These are phyloP conservation scores for Alexandromys fortis DNA, from an alignment of 2,113 vertebrate genomes.

Conservation along the genomic window DNA sequence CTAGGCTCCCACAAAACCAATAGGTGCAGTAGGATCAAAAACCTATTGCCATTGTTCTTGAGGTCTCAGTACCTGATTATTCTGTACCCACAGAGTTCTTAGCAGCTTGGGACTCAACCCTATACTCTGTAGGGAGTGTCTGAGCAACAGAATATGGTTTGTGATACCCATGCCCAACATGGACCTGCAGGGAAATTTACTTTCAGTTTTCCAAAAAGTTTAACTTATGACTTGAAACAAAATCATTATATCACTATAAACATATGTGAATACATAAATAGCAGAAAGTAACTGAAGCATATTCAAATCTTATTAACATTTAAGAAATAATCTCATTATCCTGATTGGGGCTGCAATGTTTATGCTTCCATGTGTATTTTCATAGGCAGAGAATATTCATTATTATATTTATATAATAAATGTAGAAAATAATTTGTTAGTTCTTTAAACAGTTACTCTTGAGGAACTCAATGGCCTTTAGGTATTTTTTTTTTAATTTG, in stretches of 20 bases:
- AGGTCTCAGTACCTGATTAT: no score
- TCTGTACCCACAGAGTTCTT: neutral
- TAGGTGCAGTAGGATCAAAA: no score
- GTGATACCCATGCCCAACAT: neutral
- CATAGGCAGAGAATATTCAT: neutral
- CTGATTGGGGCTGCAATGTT: neutral
- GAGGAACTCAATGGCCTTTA: neutral
- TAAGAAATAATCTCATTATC: constrained; percentile 21
- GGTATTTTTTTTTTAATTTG: neutral
- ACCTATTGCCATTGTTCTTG: no score
- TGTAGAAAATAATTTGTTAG: neutral
- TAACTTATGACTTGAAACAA: neutral
- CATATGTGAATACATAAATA: neutral
- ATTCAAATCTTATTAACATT: neutral
- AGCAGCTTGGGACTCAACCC: neutral
- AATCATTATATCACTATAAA: neutral
- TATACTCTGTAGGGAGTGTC: neutral
- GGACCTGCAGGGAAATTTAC: neutral
- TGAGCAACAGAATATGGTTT: neutral
- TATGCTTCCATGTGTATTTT: neutral
- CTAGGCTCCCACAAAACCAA: no score
- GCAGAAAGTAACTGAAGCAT: neutral
- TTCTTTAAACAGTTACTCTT: constrained; percentile 22
- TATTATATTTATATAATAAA: neutral
- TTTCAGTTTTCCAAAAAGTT: constrained; percentile 21